Evolutionary conservation across 1,140 invertebrate genomes (phyloP), one percentile per base, ranked within the genome.

Genomic region (Littorina saxatilis): DNA sequence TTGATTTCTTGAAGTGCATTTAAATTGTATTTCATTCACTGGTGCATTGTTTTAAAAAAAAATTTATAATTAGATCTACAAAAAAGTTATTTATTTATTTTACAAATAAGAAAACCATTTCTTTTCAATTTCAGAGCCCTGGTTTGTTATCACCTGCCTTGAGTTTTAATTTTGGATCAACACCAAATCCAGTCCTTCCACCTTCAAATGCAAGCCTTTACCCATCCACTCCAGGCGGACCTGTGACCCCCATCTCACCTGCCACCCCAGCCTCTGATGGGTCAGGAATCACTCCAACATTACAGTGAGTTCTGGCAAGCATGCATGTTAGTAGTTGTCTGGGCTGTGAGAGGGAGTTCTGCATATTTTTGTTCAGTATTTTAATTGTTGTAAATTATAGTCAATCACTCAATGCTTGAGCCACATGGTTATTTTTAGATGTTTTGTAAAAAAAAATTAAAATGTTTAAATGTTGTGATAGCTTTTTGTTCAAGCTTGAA

Each of bases 221-320:
- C 78, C 90, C 89, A 32, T 82, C 82, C 7, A 88, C 85, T 47
- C 87, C 89, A n/a, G 86, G 86, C 23, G 86, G 83, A 9, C 88
- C 86, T 15, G 80, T 84, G 79, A 88, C 95, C 95, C 96, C 98
- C 2, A 96, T 98, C 95, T 98, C 97, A 17, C 97, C 98, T 35
- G 96, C 98, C 94, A 98, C 98, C 3, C 98, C 98, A 82, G 96
- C 97, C 84, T 98, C 97, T 20, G 96, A 96, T 40, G 98, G 98
- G 93, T 96, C 97, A 81, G 97, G 96, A 73, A 98, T 99, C 87
- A 94, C 98, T 70, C 98, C 98, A 74, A 97, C 98, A 91, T 93
- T 99, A 90, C 98, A 99, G 97, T 98, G 27, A n/a, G n/a, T n/a
- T n/a, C n/a, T n/a, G n/a, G n/a, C n/a, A n/a, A n/a, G n/a, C n/a